phyloP scores from a whole-genome alignment of 2,113 vertebrate genomes.

The Mus spicilegus region DNA sequence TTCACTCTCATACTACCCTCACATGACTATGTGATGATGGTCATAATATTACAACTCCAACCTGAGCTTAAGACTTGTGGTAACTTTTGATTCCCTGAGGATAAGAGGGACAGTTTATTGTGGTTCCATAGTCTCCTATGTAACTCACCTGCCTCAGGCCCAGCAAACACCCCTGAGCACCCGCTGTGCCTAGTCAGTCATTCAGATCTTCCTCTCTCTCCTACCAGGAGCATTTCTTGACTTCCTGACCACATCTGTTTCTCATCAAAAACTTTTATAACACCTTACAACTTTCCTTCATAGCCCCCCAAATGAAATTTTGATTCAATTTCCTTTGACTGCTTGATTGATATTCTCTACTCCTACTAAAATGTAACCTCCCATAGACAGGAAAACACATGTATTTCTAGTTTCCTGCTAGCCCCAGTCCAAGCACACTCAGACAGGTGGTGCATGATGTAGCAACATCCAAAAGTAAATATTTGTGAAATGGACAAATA shows the following conservation, averaged over 20 bases:
- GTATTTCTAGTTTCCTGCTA: constrained; percentile 4
- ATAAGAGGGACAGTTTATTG: neutral
- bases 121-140: neutral
- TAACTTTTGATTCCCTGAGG: neutral
- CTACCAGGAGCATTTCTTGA: neutral
- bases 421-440: neutral
- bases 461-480: neutral
- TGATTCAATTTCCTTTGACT: constrained; percentile 29
- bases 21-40: neutral
- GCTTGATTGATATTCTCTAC: constrained; percentile 21
- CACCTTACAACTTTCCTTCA: neutral
- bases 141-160: too few species aligned
- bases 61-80: neutral
- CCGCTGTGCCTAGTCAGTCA: neutral
- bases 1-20: neutral
- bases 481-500: neutral
- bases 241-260: neutral
- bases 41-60: neutral
- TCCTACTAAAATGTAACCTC: neutral
- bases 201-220: neutral
- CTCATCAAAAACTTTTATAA: neutral
- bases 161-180: neutral
- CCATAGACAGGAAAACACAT: neutral
- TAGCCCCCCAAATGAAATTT: neutral
- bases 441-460: neutral